These are phyloP conservation scores for Chlorops oryzae DNA, from an alignment of 1,140 invertebrate genomes.

Conservation along the genomic window DNA sequence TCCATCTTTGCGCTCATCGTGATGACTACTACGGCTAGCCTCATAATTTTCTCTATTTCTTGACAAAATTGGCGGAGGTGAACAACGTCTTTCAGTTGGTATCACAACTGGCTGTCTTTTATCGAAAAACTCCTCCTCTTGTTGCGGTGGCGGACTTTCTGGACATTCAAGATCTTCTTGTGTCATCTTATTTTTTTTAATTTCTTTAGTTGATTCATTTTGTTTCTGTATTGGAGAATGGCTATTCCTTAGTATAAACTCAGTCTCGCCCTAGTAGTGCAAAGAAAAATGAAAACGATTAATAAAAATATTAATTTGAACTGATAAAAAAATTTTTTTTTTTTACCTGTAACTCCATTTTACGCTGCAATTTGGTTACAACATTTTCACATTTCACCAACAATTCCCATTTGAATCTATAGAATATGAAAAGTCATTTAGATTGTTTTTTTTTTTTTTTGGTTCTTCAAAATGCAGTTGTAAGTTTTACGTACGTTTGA, in stretches of 20 bases:
- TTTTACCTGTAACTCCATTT: conserved; percentile 12
- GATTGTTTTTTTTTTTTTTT: neutral
- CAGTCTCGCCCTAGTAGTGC: too few species aligned
- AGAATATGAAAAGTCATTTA: neutral
- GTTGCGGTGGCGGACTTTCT: neutral
- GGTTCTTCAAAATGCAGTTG: conserved; percentile 2
- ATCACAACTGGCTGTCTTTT: neutral
- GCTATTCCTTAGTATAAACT: too few species aligned
- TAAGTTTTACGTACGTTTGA: too few species aligned
- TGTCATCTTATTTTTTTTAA: too few species aligned
- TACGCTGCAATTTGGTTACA: conserved; percentile 14
- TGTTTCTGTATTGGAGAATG: too few species aligned
- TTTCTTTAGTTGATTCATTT: too few species aligned
- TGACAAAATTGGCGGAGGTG: neutral
- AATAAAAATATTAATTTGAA: neutral
- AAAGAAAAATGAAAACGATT: neutral
- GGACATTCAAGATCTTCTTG: too few species aligned
- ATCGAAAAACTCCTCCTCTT: too few species aligned
- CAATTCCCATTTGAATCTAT: conserved; percentile 18
- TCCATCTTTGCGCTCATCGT: neutral
- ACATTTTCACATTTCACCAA: conserved; percentile 18
- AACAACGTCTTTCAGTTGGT: conserved; percentile 10
- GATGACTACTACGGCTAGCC: too few species aligned
- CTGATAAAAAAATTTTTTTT: neutral
- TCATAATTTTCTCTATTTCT: too few species aligned